Conservation (phyloP, 2,888 invertebrate genomes). For the Chironomus tentans region DNA sequence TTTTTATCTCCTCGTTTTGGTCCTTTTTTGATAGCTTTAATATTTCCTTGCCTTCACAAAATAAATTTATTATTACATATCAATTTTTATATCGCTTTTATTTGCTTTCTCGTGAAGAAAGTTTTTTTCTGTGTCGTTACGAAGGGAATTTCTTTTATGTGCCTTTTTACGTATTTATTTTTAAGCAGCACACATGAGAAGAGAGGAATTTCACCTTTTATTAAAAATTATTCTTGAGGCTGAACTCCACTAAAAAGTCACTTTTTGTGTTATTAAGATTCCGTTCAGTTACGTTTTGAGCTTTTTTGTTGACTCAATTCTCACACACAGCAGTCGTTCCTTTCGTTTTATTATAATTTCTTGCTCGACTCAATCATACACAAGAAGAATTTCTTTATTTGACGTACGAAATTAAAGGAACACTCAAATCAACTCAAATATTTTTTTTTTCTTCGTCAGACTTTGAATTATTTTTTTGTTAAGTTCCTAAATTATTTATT, state of each 20-base stretch:
- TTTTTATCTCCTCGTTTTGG: too few species aligned
- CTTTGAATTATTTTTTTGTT: not conserved
- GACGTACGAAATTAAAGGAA: not conserved
- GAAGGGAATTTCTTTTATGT: not conserved
- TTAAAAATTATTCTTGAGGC: not conserved
- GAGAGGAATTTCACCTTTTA: not conserved
- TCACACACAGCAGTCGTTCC: too few species aligned
- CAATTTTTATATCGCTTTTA: not conserved
- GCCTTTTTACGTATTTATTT: not conserved
- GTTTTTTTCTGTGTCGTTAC: not conserved
- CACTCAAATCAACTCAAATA: not conserved
- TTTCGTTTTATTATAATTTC: too few species aligned
- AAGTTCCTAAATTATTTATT: not conserved
- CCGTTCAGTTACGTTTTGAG: not conserved
- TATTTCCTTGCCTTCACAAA: not conserved
- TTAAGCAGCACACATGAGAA: not conserved
- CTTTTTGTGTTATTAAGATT: not conserved
- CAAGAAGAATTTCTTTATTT: too few species aligned
- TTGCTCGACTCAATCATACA: too few species aligned
- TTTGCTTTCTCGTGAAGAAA: not conserved
- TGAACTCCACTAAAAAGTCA: not conserved
- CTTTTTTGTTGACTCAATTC: not conserved
- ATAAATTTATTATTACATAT: slow-evolving; percentile 6
- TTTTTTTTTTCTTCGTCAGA: not conserved
- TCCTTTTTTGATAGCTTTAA: not conserved